Conservation (phyloP, 2,797 vertebrate species). For the Buphagus erythrorhynchus region DNA sequence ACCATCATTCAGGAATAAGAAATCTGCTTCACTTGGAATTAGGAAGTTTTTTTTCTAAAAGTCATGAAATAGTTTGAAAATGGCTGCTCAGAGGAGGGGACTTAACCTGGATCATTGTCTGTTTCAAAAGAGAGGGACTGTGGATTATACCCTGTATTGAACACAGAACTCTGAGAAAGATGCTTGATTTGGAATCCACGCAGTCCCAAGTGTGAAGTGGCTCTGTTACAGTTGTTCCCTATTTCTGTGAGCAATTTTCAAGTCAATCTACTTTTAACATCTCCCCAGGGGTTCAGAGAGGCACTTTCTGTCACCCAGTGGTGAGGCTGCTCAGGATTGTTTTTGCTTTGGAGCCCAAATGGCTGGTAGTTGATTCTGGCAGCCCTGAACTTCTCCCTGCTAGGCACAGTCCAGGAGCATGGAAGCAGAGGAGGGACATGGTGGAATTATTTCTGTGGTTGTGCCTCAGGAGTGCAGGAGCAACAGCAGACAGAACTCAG, state of each 20-base stretch:
- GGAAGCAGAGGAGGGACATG: not conserved
- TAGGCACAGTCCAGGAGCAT: not conserved
- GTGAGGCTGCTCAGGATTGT: not conserved
- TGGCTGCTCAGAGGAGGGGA: not conserved
- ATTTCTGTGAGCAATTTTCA: not conserved
- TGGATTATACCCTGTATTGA: not conserved
- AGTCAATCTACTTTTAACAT: not conserved
- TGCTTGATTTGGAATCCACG: not conserved
- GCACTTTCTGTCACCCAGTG: fast-evolving
- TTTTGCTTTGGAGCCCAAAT: not conserved
- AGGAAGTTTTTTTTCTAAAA: not conserved
- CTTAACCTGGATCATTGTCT: not conserved
- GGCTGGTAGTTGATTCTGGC: not conserved
- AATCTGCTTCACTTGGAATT: not conserved
- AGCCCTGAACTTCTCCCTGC: not conserved
- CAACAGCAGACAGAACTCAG: not conserved
- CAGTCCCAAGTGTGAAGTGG: fast-evolving
- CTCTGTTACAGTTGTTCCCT: not conserved
- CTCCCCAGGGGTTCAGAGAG: too few species aligned
- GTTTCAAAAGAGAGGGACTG: not conserved
- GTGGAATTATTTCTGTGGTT: not conserved
- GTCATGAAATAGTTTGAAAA: not conserved
- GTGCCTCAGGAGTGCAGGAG: not conserved
- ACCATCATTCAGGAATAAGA: not conserved
- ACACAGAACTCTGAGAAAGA: fast-evolving